Evolutionary conservation across 2,113 vertebrate genomes (phyloP).

Genomic region (Paralichthys olivaceus): DNA sequence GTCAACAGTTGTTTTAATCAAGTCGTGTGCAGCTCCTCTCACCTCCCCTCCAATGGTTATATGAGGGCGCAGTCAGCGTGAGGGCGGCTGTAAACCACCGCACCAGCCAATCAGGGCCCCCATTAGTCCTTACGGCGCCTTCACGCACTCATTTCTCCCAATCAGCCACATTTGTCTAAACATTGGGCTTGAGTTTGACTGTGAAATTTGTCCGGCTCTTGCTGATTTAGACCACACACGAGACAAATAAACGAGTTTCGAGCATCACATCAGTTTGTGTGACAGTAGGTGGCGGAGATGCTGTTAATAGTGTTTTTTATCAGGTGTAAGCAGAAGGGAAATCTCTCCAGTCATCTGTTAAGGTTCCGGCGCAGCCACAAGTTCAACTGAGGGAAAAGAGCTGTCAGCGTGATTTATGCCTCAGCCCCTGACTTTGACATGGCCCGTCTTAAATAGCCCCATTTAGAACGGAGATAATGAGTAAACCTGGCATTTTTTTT

Average conservation of each 20-base stretch:
- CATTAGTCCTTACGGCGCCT: constrained; percentile 61
- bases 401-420: constrained; percentile 69
- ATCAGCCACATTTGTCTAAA: constrained; percentile 74
- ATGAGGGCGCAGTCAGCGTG: constrained; percentile 65
- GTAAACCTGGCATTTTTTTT: constrained; percentile 74
- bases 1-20: constrained; percentile 81
- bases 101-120: constrained; percentile 61
- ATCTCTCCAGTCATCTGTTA: constrained; percentile 15
- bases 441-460: constrained; percentile 79
- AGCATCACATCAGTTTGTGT: neutral
- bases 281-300: neutral
- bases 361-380: constrained; percentile 52
- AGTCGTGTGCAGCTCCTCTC: constrained; percentile 77
- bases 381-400: constrained; percentile 67
- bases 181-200: constrained; percentile 71
- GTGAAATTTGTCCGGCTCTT: constrained; percentile 59
- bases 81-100: constrained; percentile 72
- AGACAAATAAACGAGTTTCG: neutral
- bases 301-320: neutral
- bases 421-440: constrained; percentile 80
- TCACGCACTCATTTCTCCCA: constrained; percentile 60
- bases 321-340: constrained; percentile 31
- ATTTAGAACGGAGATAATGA: constrained; percentile 78
- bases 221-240: constrained; percentile 59
- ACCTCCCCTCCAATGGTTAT: constrained; percentile 81